Conservation (phyloP, 2,888 invertebrate species). For the Melipona bicolor region DNA sequence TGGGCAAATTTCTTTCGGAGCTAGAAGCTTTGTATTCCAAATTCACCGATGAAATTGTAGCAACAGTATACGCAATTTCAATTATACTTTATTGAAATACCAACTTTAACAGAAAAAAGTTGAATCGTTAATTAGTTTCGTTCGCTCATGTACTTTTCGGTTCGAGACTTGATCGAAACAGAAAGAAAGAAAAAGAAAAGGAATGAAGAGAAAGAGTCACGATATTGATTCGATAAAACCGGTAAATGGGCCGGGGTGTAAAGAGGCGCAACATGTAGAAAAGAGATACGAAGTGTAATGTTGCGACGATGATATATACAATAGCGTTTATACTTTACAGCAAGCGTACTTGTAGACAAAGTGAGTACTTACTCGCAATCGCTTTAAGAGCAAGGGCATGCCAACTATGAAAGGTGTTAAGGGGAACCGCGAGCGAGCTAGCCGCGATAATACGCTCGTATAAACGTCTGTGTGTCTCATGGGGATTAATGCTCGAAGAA, state of each 20-base stretch:
- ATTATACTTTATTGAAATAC: neutral
- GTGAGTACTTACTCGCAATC: slow-evolving; percentile 74
- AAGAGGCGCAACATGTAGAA: slow-evolving; percentile 33
- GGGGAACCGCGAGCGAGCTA: slow-evolving; percentile 70
- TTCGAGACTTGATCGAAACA: neutral
- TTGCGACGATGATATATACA: slow-evolving; percentile 71
- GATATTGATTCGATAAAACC: slow-evolving; percentile 34
- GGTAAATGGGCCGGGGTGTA: slow-evolving; percentile 50
- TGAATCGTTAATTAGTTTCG: neutral
- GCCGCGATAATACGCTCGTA: slow-evolving; percentile 76
- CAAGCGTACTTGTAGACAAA: slow-evolving; percentile 76
- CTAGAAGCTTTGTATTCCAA: neutral
- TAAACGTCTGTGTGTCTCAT: slow-evolving; percentile 49
- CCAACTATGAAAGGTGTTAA: slow-evolving; percentile 77
- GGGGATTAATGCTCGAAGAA: slow-evolving; percentile 61
- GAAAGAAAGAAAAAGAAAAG: neutral
- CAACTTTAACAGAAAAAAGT: neutral
- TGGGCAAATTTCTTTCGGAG: neutral
- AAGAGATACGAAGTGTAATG: slow-evolving; percentile 22
- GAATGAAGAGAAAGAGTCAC: slow-evolving; percentile 9
- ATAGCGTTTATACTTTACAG: slow-evolving; percentile 71
- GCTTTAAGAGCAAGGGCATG: slow-evolving; percentile 75
- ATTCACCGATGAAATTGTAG: neutral
- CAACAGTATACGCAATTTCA: neutral
- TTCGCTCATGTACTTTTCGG: neutral